These are phyloP conservation scores for Sebastes miniatus DNA, from an alignment of 2,797 vertebrate genomes.

Conservation along the genomic window DNA sequence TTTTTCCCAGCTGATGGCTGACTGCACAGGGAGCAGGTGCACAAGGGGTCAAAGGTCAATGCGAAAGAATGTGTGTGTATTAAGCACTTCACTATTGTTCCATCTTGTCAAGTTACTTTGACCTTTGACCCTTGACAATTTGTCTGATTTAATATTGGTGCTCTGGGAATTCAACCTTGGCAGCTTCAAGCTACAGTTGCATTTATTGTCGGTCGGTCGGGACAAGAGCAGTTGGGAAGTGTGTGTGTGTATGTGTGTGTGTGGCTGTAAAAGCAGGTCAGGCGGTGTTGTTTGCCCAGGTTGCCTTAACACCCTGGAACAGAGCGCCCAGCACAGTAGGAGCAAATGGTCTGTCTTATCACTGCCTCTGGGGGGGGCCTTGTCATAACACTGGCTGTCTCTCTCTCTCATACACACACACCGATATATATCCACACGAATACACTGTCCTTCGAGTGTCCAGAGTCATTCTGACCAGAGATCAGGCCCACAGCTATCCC, in stretches of 20 bases:
- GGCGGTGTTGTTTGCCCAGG: constrained; percentile 69
- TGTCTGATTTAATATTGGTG: background rate
- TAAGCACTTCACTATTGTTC: background rate
- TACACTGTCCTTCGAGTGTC: constrained; percentile 18
- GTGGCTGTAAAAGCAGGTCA: constrained; percentile 72
- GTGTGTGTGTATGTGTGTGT: constrained; percentile 4
- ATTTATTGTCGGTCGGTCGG: background rate
- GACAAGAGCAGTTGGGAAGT: background rate
- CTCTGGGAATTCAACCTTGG: background rate
- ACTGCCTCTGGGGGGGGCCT: constrained; percentile 43
- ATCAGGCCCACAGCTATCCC: constrained; percentile 17
- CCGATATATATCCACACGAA: background rate
- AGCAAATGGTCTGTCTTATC: constrained; percentile 76
- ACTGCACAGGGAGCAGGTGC: constrained; percentile 13
- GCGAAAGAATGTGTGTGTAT: background rate
- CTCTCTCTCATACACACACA: constrained; percentile 14
- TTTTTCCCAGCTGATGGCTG: background rate
- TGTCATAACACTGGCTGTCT: constrained; percentile 71
- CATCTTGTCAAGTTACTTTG: background rate
- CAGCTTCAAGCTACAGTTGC: background rate
- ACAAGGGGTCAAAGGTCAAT: constrained; percentile 30
- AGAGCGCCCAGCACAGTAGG: constrained; percentile 75
- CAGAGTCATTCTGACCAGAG: constrained; percentile 36
- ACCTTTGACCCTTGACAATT: constrained; percentile 18
- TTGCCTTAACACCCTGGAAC: constrained; percentile 71